Percentiles rank a stretch among this genome's conserved stretches.
Evolutionary conservation across 2,797 vertebrate species (phyloP).

Genomic region (Hyperoplus immaculatus): DNA sequence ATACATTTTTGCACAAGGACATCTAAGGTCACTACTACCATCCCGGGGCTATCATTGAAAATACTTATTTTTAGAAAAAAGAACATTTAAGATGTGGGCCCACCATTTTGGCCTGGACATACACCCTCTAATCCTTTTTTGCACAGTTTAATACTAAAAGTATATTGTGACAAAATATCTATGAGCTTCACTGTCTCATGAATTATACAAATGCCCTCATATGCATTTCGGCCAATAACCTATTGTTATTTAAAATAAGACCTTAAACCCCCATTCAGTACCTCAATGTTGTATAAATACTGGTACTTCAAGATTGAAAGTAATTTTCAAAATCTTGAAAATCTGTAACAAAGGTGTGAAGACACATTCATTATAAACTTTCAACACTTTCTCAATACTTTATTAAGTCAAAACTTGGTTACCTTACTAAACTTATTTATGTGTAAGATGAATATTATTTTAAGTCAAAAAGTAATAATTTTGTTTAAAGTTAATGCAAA

Average conservation of each 20-base stretch:
- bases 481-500: neutral
- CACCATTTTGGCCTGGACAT: constrained; percentile 19
- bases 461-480: neutral
- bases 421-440: neutral
- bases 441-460: neutral
- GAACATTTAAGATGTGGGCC: constrained; percentile 15
- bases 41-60: constrained; percentile 34
- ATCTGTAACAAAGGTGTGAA: constrained; percentile 6
- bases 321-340: constrained; percentile 23
- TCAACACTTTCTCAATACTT: constrained; percentile 1
- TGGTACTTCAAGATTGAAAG: constrained; percentile 13
- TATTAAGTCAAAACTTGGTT: constrained; percentile 5
- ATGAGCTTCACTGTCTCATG: constrained; percentile 49
- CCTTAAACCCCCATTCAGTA: constrained; percentile 58
- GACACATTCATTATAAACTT: constrained; percentile 17
- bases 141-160: constrained; percentile 49
- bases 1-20: constrained; percentile 38
- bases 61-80: constrained; percentile 20
- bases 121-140: constrained; percentile 61
- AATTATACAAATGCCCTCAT: constrained; percentile 67
- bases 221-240: constrained; percentile 64
- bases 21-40: constrained; percentile 46
- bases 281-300: constrained; percentile 8
- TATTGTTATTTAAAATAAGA: constrained; percentile 67
- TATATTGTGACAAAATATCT: constrained; percentile 52